A percentile compares a stretch with the other conserved stretches of the same genome.
Conservation (phyloP, 2,113 vertebrate species). For the Psophia crepitans region DNA sequence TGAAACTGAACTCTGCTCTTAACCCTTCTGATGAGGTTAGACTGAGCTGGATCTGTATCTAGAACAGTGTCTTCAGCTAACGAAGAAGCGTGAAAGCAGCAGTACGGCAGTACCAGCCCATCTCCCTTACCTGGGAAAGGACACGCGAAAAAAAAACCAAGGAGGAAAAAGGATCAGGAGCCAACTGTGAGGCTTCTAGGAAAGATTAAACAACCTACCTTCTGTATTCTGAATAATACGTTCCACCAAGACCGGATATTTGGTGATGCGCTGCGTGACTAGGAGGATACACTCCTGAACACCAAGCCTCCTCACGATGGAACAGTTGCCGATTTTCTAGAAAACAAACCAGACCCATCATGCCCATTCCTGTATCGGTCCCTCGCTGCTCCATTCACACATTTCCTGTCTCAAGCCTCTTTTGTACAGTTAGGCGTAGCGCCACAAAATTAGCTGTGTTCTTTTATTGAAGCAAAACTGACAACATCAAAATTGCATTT, state of each 20-base stretch:
- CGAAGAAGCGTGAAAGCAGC: not conserved
- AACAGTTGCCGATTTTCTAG: slow-evolving; percentile 88
- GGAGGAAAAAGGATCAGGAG: not conserved
- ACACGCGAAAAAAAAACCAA: not conserved
- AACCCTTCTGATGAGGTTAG: not conserved
- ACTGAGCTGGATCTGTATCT: not conserved
- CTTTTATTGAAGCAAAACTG: not conserved
- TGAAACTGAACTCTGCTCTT: not conserved
- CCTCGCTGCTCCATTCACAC: not conserved
- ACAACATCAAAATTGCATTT: not conserved
- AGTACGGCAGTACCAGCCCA: not conserved
- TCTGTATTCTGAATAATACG: slow-evolving; percentile 90
- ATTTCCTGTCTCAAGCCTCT: not conserved
- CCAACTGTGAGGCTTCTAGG: not conserved
- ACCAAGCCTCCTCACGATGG: slow-evolving; percentile 89
- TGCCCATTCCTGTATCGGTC: not conserved
- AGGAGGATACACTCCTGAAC: slow-evolving; percentile 91
- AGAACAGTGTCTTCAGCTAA: not conserved
- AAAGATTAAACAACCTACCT: slow-evolving; percentile 68
- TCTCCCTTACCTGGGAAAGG: not conserved
- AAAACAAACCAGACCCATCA: not conserved
- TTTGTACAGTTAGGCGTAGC: not conserved
- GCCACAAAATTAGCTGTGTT: not conserved
- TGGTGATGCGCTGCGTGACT: slow-evolving; percentile 95
- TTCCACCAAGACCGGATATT: slow-evolving; percentile 93